These are phyloP conservation scores for Phocoena sinus DNA, from an alignment of 2,113 vertebrate genomes.

Conservation along the genomic window DNA sequence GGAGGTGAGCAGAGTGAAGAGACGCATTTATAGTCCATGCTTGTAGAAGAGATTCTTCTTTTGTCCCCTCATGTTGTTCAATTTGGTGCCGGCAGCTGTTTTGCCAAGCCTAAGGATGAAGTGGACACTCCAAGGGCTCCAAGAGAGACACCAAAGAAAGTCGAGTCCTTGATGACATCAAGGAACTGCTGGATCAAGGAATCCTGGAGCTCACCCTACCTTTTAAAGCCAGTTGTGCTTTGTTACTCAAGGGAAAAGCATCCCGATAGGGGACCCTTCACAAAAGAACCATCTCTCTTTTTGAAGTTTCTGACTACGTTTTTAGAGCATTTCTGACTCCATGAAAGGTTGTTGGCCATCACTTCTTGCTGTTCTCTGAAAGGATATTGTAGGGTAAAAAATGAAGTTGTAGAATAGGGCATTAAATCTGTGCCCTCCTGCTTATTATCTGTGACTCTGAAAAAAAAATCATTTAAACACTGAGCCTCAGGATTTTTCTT, in stretches of 20 bases:
- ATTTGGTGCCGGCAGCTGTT: background rate
- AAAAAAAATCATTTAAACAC: background rate
- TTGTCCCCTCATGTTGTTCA: background rate
- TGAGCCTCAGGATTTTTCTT: background rate
- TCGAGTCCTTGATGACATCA: background rate
- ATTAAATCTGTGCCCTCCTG: background rate
- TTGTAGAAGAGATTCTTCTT: background rate
- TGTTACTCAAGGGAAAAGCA: background rate
- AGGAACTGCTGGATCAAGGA: background rate
- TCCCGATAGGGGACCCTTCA: background rate
- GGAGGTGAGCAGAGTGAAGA: background rate
- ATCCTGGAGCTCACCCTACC: background rate
- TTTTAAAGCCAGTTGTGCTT: background rate
- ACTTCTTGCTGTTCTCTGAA: conserved; percentile 31
- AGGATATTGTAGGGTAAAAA: background rate
- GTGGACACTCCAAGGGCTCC: background rate
- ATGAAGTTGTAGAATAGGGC: background rate
- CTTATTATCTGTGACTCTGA: background rate
- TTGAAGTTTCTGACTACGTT: background rate
- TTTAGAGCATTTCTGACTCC: background rate
- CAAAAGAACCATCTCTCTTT: background rate
- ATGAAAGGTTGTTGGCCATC: background rate
- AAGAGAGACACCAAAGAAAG: background rate
- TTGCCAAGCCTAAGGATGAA: background rate
- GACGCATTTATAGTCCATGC: background rate